These are phyloP conservation scores for Leucozona laternaria DNA, from an alignment of 2,888 invertebrate species.

Conservation along the genomic window DNA sequence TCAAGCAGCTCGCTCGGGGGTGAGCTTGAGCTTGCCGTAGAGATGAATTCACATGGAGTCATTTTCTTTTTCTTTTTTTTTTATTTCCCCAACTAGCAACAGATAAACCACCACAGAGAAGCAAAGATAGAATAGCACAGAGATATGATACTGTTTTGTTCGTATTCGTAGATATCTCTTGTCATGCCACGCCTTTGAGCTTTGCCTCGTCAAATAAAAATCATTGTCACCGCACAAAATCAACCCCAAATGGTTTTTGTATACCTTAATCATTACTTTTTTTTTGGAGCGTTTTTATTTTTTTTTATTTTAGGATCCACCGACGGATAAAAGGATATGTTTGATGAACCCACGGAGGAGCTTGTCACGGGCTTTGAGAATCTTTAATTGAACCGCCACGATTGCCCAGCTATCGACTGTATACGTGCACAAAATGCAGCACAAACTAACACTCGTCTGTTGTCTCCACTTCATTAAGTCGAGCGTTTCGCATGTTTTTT, in stretches of 20 bases:
- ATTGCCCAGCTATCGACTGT: conserved; percentile 6
- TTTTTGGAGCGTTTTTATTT: conserved; percentile 9
- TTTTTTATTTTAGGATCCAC: conserved; percentile 31
- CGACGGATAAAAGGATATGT: conserved; percentile 57
- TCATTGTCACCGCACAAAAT: conserved; percentile 76
- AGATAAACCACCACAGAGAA: conserved; percentile 66
- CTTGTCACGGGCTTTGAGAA: conserved; percentile 45
- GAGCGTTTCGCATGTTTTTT: conserved; percentile 62
- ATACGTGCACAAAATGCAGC: conserved; percentile 54
- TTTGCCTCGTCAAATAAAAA: conserved; percentile 75
- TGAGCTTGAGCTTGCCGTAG: conserved; percentile 16
- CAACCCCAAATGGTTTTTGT: conserved; percentile 62
- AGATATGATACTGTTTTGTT: conserved; percentile 76
- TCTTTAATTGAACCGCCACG: conserved; percentile 54
- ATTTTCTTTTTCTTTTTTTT: conserved; percentile 29
- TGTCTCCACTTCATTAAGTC: conserved; percentile 66
- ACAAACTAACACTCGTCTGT: conserved; percentile 45
- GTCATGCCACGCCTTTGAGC: conserved; percentile 75
- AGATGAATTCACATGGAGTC: conserved; percentile 54
- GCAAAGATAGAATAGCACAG: conserved; percentile 72
- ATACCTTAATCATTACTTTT: conserved; percentile 12
- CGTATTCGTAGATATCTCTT: conserved; percentile 75
- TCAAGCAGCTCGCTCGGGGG: conserved; percentile 23
- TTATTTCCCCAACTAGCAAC: conserved; percentile 69
- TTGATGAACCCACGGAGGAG: conserved; percentile 26